A percentile compares a stretch with the other conserved stretches of the same genome.
These are phyloP conservation scores for Peromyscus melanophrys DNA, from an alignment of 2,797 vertebrate species.

Conservation along the genomic window DNA sequence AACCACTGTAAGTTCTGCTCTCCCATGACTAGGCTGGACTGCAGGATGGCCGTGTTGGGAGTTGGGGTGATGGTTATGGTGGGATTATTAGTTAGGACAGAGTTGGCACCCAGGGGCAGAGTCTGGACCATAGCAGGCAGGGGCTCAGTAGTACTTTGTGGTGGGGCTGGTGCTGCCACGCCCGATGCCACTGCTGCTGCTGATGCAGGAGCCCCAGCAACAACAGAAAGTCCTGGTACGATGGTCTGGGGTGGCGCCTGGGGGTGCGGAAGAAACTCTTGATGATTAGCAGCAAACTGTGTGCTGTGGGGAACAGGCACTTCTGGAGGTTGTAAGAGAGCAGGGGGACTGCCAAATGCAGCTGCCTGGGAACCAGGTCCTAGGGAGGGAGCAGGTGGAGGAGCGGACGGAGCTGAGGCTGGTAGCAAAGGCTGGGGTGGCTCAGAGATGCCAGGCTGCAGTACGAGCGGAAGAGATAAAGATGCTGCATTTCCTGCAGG, in stretches of 20 bases:
- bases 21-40: constrained; percentile 96
- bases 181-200: constrained; percentile 73
- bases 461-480: constrained; percentile 92
- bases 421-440: constrained; percentile 88
- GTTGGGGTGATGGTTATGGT: constrained; percentile 94
- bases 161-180: constrained; percentile 74
- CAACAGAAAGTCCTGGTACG: constrained; percentile 89
- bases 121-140: constrained; percentile 91
- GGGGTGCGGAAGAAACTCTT: constrained; percentile 92
- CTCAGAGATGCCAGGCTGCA: constrained; percentile 92
- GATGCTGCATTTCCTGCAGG: constrained; percentile 89
- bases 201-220: constrained; percentile 88
- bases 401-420: constrained; percentile 86
- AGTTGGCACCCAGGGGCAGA: constrained; percentile 93
- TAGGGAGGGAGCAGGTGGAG: constrained; percentile 88
- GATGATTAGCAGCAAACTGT: constrained; percentile 92
- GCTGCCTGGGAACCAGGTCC: constrained; percentile 88
- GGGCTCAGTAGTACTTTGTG: constrained; percentile 87
- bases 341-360: constrained; percentile 89
- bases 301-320: constrained; percentile 90
- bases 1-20: constrained; percentile 99
- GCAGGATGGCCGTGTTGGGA: constrained; percentile 93
- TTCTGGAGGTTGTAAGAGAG: constrained; percentile 91
- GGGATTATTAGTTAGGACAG: constrained; percentile 92
- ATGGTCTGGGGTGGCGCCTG: constrained; percentile 87